phyloP scores from a whole-genome alignment of 2,797 vertebrate genomes.

The Garrulus glandarius region DNA sequence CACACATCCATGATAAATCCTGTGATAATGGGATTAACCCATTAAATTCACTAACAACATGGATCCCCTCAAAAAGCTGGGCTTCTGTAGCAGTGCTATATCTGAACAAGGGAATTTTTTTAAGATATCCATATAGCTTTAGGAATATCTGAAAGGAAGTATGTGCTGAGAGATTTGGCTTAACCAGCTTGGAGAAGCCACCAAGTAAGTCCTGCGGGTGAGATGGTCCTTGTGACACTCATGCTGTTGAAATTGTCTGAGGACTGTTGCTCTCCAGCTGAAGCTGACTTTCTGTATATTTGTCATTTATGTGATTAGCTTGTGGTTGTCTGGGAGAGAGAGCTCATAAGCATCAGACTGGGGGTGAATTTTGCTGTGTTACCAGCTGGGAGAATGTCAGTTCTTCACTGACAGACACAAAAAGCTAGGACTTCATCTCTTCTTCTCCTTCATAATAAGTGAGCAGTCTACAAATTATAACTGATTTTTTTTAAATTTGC shows the following conservation, averaged over 20 bases:
- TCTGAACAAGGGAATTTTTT: neutral
- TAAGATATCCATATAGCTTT: neutral
- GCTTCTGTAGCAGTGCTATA: neutral
- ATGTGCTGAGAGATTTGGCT: neutral
- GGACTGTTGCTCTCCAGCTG: neutral
- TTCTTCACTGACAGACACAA: neutral
- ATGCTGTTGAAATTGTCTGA: neutral
- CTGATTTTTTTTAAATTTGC: neutral
- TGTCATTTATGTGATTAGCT: neutral
- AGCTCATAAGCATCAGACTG: neutral
- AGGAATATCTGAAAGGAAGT: neutral
- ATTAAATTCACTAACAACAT: neutral
- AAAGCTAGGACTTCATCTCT: neutral
- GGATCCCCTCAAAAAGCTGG: neutral
- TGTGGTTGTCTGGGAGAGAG: neutral
- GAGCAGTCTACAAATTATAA: neutral
- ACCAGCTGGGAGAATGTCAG: neutral
- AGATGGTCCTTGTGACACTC: neutral
- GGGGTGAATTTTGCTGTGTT: neutral
- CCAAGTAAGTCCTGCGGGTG: neutral
- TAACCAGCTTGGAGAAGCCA: neutral
- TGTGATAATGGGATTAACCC: neutral
- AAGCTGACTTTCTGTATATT: neutral
- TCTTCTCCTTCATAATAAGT: neutral
- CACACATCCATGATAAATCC: neutral